phyloP scores from a whole-genome alignment of 2,888 invertebrate species.

The Athalia cordata region DNA sequence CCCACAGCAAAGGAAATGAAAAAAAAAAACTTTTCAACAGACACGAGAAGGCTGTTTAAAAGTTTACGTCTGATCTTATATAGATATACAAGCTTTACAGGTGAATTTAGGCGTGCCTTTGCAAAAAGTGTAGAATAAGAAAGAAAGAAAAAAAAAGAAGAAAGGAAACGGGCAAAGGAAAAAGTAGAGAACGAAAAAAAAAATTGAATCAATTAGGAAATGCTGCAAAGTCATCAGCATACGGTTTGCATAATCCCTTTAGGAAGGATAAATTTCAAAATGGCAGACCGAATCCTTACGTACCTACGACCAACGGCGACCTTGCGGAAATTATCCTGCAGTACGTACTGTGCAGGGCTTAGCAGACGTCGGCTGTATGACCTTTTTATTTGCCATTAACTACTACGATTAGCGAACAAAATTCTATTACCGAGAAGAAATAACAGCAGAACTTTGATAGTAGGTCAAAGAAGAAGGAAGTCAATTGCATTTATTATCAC shows the following conservation, averaged over 20 bases:
- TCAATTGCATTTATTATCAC: conserved; percentile 8
- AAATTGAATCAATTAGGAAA: neutral
- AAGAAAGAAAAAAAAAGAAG: neutral
- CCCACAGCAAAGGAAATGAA: neutral
- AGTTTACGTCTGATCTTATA: too few relatives aligned
- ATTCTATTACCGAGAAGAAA: neutral
- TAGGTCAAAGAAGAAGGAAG: conserved; percentile 23
- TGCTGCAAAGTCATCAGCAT: conserved; percentile 15
- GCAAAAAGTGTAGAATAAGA: neutral
- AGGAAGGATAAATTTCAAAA: conserved; percentile 12
- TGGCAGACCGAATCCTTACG: neutral
- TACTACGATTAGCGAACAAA: conserved; percentile 22
- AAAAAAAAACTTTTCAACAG: neutral
- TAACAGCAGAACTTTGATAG: neutral
- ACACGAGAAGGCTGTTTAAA: neutral
- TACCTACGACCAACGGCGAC: neutral
- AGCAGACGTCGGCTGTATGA: neutral
- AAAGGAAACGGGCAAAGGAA: neutral
- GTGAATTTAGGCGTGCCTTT: neutral
- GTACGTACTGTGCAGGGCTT: too few relatives aligned
- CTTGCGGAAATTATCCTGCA: neutral
- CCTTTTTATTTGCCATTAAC: conserved; percentile 17
- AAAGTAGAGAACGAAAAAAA: too few relatives aligned
- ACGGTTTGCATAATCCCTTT: conserved; percentile 18
- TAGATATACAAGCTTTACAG: neutral